A percentile compares a stretch with the other conserved stretches of the same genome.
Conservation (phyloP, 1,140 invertebrate species). For the Probaryconus sp. region DNA sequence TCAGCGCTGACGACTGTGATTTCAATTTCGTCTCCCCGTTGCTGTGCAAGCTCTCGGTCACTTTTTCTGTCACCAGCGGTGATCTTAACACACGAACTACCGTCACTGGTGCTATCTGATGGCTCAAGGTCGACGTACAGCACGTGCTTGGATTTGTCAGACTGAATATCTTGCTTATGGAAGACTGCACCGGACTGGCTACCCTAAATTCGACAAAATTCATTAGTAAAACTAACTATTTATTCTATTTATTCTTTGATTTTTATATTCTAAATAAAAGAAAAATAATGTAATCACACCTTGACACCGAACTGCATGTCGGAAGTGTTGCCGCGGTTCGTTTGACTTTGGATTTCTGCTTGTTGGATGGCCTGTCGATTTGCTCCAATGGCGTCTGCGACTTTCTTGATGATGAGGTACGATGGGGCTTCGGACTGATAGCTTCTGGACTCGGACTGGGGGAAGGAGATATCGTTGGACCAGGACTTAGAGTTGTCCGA, state of each 20-base stretch:
- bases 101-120: conserved; percentile 27
- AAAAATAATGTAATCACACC: too few species aligned
- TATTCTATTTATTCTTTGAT: too few species aligned
- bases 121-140: conserved; percentile 43
- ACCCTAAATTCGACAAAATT: neutral
- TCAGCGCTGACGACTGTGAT: neutral
- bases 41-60: neutral
- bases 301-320: neutral
- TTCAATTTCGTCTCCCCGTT: conserved; percentile 7
- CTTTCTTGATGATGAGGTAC: conserved; percentile 71
- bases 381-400: conserved; percentile 37
- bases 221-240: too few species aligned
- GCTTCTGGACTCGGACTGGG: conserved; percentile 51
- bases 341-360: neutral
- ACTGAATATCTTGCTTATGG: conserved; percentile 16
- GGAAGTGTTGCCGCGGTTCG: too few species aligned
- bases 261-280: too few species aligned
- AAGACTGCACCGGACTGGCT: conserved; percentile 13
- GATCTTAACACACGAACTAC: conserved; percentile 22
- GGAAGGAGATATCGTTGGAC: conserved; percentile 21
- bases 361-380: conserved; percentile 3
- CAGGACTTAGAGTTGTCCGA: conserved; percentile 58
- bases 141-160: conserved; percentile 18
- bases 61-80: conserved; percentile 9
- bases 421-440: too few species aligned